Conservation (phyloP, 2,113 vertebrate genomes). For the Ochotona curzoniae region DNA sequence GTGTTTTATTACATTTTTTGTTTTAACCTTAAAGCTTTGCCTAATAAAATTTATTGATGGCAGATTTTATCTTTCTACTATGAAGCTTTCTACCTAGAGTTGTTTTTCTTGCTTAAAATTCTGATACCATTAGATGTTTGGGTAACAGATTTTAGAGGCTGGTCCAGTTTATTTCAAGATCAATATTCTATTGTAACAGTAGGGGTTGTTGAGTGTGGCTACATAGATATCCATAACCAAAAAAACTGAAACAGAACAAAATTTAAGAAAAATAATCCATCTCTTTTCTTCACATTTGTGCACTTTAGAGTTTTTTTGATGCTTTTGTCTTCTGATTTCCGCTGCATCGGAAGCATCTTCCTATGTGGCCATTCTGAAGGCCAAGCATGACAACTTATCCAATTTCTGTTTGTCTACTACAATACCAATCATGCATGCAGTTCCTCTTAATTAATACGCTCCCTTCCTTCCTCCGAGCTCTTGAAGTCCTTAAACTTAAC, state of each 20-base stretch:
- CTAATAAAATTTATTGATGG: background rate
- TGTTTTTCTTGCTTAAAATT: background rate
- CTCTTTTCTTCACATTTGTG: background rate
- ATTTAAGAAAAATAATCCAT: no score
- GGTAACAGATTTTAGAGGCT: background rate
- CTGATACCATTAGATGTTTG: background rate
- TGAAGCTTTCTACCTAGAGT: background rate
- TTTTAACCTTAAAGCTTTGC: conserved; percentile 21
- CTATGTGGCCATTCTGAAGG: background rate
- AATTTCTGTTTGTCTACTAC: conserved; percentile 13
- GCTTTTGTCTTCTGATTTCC: background rate
- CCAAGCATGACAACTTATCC: background rate
- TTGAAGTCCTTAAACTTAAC: conserved; percentile 30
- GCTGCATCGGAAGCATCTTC: background rate
- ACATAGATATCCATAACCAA: background rate
- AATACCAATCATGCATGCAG: background rate
- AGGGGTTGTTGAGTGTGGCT: background rate
- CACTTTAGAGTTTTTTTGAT: background rate
- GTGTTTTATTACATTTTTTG: conserved; percentile 5
- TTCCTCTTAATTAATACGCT: conserved; percentile 57
- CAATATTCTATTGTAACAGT: conserved; percentile 38
- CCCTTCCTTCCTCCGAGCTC: background rate
- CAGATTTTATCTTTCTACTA: background rate
- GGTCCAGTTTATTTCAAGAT: background rate
- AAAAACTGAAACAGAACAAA: background rate